phyloP scores from a whole-genome alignment of 2,113 vertebrate species.

The Galbula dea region DNA sequence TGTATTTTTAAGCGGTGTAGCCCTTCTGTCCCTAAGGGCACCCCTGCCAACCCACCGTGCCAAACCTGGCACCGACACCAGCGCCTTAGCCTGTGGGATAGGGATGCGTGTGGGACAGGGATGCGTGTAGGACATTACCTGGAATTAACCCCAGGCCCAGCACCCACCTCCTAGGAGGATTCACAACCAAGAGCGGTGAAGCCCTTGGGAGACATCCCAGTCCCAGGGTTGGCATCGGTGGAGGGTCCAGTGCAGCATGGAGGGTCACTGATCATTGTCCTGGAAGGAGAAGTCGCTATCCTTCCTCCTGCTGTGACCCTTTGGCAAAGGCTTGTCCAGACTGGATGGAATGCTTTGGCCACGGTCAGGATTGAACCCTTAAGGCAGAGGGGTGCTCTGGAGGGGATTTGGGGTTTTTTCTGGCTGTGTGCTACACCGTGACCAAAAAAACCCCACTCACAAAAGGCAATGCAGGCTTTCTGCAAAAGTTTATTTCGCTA shows the following conservation, averaged over 20 bases:
- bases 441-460: not conserved
- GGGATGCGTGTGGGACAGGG: not conserved
- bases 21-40: not conserved
- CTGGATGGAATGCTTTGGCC: not conserved
- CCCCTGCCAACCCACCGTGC: not conserved
- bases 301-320: not conserved
- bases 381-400: not conserved
- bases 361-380: not conserved
- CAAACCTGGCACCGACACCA: not conserved
- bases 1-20: not conserved
- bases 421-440: not conserved
- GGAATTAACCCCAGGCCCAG: not conserved
- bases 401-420: not conserved
- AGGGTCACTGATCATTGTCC: too few relatives aligned
- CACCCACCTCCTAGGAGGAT: not conserved
- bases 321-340: not conserved
- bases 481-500: constrained; percentile 1
- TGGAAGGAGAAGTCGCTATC: not conserved
- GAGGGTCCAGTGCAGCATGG: not conserved
- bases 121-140: not conserved
- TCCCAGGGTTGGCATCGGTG: not conserved
- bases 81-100: not conserved
- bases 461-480: not conserved
- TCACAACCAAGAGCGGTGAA: not conserved
- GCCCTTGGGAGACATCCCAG: accelerated